Percentiles rank a stretch among this genome's conserved stretches.
Conservation (phyloP, 1,140 invertebrate species). For the Hycleus phaleratus region DNA sequence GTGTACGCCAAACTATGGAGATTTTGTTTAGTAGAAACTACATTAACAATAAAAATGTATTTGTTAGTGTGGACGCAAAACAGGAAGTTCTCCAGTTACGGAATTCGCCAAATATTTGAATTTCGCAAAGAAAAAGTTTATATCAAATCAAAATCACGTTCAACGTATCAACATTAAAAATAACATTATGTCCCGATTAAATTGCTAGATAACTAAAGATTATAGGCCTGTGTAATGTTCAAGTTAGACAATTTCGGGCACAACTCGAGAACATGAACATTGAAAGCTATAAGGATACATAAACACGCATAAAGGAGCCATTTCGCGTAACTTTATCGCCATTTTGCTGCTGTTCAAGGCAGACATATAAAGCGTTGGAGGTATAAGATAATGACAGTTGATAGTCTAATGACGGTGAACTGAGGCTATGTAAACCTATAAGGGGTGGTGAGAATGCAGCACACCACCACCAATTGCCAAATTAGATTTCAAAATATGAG, state of each 20-base stretch:
- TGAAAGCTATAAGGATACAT: constrained; percentile 32
- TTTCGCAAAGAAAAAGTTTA: too few relatives aligned
- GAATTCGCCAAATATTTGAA: too few relatives aligned
- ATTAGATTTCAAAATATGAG: constrained; percentile 27
- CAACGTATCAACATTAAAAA: background rate
- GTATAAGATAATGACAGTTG: constrained; percentile 37
- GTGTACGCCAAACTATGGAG: too few relatives aligned
- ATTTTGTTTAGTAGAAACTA: too few relatives aligned
- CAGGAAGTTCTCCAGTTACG: too few relatives aligned
- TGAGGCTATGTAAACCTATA: constrained; percentile 8
- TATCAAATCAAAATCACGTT: too few relatives aligned
- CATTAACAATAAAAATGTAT: too few relatives aligned
- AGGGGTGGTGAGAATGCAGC: background rate
- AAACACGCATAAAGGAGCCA: constrained; percentile 36
- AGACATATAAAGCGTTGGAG: constrained; percentile 28
- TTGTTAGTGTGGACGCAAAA: too few relatives aligned
- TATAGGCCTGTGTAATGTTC: constrained; percentile 16
- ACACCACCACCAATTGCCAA: constrained; percentile 18
- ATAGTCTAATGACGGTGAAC: constrained; percentile 29
- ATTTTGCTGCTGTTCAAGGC: constrained; percentile 28
- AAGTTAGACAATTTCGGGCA: constrained; percentile 22
- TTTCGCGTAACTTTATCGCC: constrained; percentile 36
- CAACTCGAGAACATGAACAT: constrained; percentile 31
- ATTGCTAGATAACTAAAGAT: constrained; percentile 18
- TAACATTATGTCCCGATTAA: constrained; percentile 19